Conservation (phyloP, 2,888 invertebrate genomes). For the Podotricha telesiphe region DNA sequence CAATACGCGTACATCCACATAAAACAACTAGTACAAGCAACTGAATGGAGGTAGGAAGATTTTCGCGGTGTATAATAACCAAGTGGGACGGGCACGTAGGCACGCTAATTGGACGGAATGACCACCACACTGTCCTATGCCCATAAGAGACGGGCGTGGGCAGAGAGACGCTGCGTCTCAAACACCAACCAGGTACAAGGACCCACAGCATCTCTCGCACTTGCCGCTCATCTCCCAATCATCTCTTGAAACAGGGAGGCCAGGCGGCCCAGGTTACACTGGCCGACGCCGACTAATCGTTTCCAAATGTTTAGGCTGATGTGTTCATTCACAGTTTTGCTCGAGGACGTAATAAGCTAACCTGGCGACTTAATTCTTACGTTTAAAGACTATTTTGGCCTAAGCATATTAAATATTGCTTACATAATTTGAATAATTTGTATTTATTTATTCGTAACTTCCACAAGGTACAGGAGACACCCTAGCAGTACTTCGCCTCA, state of each 20-base stretch:
- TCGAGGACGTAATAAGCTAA: constrained; percentile 56
- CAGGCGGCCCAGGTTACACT: constrained; percentile 52
- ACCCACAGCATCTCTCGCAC: constrained; percentile 46
- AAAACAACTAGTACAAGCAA: constrained; percentile 10
- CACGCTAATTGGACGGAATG: constrained; percentile 80
- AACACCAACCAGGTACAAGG: constrained; percentile 55
- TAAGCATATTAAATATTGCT: no score
- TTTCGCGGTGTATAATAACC: constrained; percentile 68
- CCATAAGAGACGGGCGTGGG: constrained; percentile 78
- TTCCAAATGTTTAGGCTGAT: constrained; percentile 60
- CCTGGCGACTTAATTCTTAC: constrained; percentile 27
- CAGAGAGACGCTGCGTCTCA: constrained; percentile 72
- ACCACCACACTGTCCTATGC: constrained; percentile 72
- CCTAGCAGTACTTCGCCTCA: no score
- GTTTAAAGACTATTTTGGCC: constrained; percentile 15
- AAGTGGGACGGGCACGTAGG: constrained; percentile 80
- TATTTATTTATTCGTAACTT: no score
- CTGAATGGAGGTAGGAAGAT: constrained; percentile 60
- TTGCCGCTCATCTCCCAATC: constrained; percentile 28
- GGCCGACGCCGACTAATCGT: constrained; percentile 57
- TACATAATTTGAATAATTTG: no score
- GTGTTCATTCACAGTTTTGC: constrained; percentile 79
- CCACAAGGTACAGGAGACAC: no score
- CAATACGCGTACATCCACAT: not conserved
- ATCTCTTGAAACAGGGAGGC: constrained; percentile 40